Evolutionary conservation across 2,797 vertebrate genomes (phyloP), one percentile per base, ranked within the genome.

Genomic region (Xenops minutus): DNA sequence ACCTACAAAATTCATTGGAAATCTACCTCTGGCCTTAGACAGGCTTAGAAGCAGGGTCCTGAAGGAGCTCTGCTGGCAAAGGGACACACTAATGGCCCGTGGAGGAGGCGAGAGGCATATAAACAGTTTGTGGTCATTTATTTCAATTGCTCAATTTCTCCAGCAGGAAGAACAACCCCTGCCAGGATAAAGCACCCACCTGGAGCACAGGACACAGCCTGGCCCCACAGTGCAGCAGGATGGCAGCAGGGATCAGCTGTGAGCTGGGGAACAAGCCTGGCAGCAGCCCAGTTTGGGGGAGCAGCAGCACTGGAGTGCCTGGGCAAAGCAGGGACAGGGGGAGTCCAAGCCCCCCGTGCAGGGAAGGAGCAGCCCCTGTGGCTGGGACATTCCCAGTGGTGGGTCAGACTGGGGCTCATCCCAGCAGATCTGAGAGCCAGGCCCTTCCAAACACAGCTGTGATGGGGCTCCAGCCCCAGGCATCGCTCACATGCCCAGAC

Each of bases 271-370:
- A 61, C 1, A 2, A 55, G 5, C 6, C 37, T 1, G 43, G 48
- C 7, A 10, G 1, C 1, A 24, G 55, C 22, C 29, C 9, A 2
- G 39, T 7, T 39, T 3, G 6, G 79, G 78, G 76, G 54, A 68
- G 59, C 75, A 21, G 62, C 0, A 2, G 49, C 36, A 9, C 6
- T 1, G 59, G 54, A 66, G 6, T 39, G 10, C 14, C 74, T 7
- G 0, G 1, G 61, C 5, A 2, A 12, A 3, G 0, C 0, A 61
- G 66, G 61, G 54, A 44, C 2, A 36, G 34, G n/a, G 79, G 44
- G 37, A 52, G 49, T 17, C 46, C 21, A 10, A 46, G 46, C 46
- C 37, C 39, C 59, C 61, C 2, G 23, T 0, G 1, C 12, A 1
- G 69, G 87, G 48, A 32, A 23, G 69, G 81, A 12, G 1, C 0